Evolutionary conservation across 2,113 vertebrate genomes (phyloP).

Genomic region (Labrus mixtus): DNA sequence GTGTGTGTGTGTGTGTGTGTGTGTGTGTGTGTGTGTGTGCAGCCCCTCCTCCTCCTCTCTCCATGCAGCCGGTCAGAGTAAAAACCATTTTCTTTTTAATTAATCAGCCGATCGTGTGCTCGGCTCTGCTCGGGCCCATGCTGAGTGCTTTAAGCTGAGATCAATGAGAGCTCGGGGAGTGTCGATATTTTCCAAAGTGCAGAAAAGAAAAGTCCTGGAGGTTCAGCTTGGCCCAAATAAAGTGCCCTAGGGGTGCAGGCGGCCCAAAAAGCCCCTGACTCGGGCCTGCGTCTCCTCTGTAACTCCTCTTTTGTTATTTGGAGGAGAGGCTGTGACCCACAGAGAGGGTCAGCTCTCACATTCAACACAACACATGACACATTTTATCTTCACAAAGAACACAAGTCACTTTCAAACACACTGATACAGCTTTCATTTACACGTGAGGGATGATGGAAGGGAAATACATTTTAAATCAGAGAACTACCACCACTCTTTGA

Average conservation of each 20-base stretch:
- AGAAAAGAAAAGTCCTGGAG: conserved; percentile 80
- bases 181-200: conserved; percentile 85
- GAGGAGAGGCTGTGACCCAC: conserved; percentile 40
- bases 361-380: no score
- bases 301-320: conserved; percentile 61
- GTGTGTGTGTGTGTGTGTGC: neutral
- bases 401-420: no score
- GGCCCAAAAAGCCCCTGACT: conserved; percentile 81
- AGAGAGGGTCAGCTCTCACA: conserved; percentile 1
- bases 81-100: conserved; percentile 92
- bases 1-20: neutral
- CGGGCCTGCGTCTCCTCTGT: conserved; percentile 32
- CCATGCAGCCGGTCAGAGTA: conserved; percentile 82
- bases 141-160: conserved; percentile 85
- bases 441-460: no score
- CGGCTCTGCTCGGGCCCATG: conserved; percentile 62
- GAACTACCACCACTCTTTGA: no score
- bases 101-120: conserved; percentile 87
- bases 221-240: conserved; percentile 76
- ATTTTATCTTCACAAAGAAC: no score
- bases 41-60: conserved; percentile 53
- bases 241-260: conserved; percentile 62
- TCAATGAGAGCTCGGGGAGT: conserved; percentile 79
- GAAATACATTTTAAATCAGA: no score
- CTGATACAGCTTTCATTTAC: no score